Evolutionary conservation across 1,140 invertebrate genomes (phyloP), one percentile per base, ranked within the genome.

Genomic region (Scaptomyza pallida): DNA sequence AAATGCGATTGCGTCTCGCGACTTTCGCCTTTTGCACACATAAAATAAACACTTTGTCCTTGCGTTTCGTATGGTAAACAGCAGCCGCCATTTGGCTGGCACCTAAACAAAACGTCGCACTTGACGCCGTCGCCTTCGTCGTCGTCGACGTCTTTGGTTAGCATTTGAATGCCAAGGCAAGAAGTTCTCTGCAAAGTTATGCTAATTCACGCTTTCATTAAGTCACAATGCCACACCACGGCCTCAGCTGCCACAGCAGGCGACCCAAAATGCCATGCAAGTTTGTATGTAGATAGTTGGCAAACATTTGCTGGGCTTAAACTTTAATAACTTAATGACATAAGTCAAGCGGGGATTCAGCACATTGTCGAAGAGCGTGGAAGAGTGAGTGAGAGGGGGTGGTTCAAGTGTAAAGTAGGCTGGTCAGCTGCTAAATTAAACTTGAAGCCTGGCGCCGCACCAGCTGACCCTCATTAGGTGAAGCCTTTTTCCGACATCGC

Each of bases 241-340:
- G 52, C 62, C 47, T 23, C 41, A 5, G 33, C 26, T 30, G 19
- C 5, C 16, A 15, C 21, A 54, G 15, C 33, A 52, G 45, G 37
- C 41, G 40, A 57, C 33, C 43, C 52, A 48, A 50, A 63, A 63
- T 56, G 41, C 51, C 44, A 43, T 41, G n/a, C 45, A 51, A 88
- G 74, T 82, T 79, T 78, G 75, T 78, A 72, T 78, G 75, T 78
- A 72, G 70, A 82, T 85, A 85, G 77, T 81, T 86, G 71, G 69
- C 76, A 77, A 85, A 86, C 75, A 78, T 86, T 86, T 78, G 67
- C 55, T 40, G 60, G 61, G 82, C 73, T 79, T 88, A 62, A 82
- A 67, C 67, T 75, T 88, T 78, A 88, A 88, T 82, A 88, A 76
- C 82, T 88, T 88, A 88, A 88, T 88, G 78, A 78, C 78, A 72